Evolutionary conservation across 2,113 vertebrate genomes (phyloP), one percentile per base, ranked within the genome.

Genomic region (Caretta caretta): DNA sequence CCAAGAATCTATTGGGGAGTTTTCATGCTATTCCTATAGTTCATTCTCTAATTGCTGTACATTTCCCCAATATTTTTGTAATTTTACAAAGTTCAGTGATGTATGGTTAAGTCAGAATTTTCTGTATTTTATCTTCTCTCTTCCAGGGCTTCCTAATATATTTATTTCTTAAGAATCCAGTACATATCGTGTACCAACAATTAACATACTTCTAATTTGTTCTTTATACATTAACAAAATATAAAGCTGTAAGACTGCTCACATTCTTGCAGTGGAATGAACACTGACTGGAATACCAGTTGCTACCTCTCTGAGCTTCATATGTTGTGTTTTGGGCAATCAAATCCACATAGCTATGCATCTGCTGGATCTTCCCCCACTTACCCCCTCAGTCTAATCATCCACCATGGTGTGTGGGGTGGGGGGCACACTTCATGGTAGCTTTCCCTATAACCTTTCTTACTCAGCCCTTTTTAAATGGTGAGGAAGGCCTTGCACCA

Each of bases 351-450:
- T 10, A 69, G 35, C 65, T n/a, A 8, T 69, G 31, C 19, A n/a
- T 20, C 65, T 69, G 65, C 7, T 20, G 59, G 35, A 69, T n/a
- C 65, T 69, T 69, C 35, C 31, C 65, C 35, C 65, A 69, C 17
- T 69, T 35, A 69, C 3, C 35, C 35, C 3, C 31, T n/a, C n/a
- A n/a, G 8, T 69, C 35, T 69, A n/a, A 69, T 69, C 8, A n/a
- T n/a, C 65, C 6, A 9, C 8, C 35, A n/a, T 69, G 65, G 8
- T 69, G 35, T 8, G 2, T 9, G 56, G 9, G 1, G 4, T 3
- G 59, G 12, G 59, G 27, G 57, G 1, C 10, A 25, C 56, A 57
- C 25, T 57, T 25, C 56, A 57, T 57, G 25, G 25, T 27, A 62
- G 59, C 12, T 62, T 13, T 65, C 59, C 29, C 13, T 65, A 16